A percentile compares a stretch with the other conserved stretches of the same genome.
These are phyloP conservation scores for Cancer borealis DNA, from an alignment of 2,888 invertebrate genomes.

Conservation along the genomic window DNA sequence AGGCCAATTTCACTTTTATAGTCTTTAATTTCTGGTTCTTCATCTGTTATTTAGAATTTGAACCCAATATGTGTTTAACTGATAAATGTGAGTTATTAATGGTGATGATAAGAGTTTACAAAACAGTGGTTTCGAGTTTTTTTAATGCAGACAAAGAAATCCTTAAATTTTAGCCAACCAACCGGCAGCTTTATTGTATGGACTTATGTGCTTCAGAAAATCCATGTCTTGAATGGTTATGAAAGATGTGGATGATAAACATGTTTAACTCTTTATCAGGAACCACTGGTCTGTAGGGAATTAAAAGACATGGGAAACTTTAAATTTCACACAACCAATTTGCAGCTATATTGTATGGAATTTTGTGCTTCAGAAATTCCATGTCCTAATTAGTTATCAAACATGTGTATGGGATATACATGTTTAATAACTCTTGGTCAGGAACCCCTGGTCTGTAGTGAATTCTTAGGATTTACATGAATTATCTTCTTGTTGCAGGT, in stretches of 20 bases:
- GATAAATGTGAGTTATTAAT: too few relatives aligned
- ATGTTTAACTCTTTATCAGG: too few relatives aligned
- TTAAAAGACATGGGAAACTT: too few relatives aligned
- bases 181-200: too few relatives aligned
- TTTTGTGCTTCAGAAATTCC: neutral
- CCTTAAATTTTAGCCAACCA: too few relatives aligned
- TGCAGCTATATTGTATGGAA: neutral
- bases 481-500: conserved; percentile 78
- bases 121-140: neutral
- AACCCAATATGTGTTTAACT: too few relatives aligned
- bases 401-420: neutral
- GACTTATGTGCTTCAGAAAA: too few relatives aligned
- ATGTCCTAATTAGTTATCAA: neutral
- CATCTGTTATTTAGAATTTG: neutral
- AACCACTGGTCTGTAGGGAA: too few relatives aligned
- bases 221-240: too few relatives aligned
- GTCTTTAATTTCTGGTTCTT: neutral
- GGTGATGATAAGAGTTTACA: neutral
- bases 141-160: too few relatives aligned
- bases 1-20: neutral
- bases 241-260: too few relatives aligned
- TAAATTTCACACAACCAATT: neutral
- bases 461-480: neutral
- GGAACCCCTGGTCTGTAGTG: neutral
- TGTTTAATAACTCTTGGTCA: neutral